A percentile compares a stretch with the other conserved stretches of the same genome.
phyloP scores from a whole-genome alignment of 1,140 invertebrate species.

The Diuraphis noxia region DNA sequence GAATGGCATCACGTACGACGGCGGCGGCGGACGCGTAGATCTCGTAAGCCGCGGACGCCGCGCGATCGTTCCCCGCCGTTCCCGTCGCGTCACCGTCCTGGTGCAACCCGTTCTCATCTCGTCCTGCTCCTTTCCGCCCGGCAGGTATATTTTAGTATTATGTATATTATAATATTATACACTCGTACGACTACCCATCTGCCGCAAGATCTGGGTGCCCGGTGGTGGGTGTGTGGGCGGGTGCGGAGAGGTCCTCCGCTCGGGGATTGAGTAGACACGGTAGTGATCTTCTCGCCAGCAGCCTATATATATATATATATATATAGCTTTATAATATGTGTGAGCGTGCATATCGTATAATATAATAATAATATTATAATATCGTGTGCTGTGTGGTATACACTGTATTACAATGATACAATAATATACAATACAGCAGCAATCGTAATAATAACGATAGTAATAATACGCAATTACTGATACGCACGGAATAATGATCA shows the following conservation, averaged over 20 bases:
- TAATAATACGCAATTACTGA: constrained; percentile 49
- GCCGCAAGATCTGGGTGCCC: too few relatives aligned
- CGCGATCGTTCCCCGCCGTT: not conserved
- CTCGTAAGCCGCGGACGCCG: not conserved
- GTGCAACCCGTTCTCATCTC: not conserved
- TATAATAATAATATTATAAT: not conserved
- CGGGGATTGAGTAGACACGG: not conserved
- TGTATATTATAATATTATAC: not conserved
- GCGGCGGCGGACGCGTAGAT: not conserved
- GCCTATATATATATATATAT: not conserved
- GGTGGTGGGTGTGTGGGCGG: too few relatives aligned
- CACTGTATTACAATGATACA: not conserved
- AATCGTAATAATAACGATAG: constrained; percentile 17
- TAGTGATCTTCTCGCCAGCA: not conserved
- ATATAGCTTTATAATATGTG: not conserved
- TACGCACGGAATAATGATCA: constrained; percentile 46
- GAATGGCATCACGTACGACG: constrained; percentile 45
- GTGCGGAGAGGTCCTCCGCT: not conserved
- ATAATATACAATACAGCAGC: not conserved
- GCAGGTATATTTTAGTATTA: not conserved
- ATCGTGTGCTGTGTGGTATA: not conserved
- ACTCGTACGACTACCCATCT: not conserved
- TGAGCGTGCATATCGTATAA: not conserved
- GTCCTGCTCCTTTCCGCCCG: not conserved
- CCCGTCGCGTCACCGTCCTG: not conserved